Conservation (phyloP, 2,113 vertebrate genomes). For the Mobula birostris region DNA sequence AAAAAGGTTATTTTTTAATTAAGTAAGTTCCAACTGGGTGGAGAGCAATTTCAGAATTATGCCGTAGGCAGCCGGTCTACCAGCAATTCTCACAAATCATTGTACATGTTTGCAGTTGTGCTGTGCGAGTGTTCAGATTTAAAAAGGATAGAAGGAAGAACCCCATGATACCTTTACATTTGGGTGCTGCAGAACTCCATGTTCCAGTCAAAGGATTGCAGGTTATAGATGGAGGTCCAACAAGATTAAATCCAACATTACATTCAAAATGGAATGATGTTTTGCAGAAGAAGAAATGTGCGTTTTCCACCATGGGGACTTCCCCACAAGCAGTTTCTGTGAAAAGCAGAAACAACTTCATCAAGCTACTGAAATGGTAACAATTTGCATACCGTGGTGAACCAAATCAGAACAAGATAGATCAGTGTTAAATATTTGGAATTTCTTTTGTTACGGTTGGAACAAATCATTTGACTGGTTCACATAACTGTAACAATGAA, state of each 20-base stretch:
- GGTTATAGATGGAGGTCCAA: slow-evolving; percentile 53
- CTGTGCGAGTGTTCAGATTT: neutral
- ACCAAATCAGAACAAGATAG: neutral
- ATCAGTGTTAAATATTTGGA: neutral
- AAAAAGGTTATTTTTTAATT: neutral
- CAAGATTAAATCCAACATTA: slow-evolving; percentile 53
- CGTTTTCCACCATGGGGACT: slow-evolving; percentile 52
- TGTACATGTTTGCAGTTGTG: neutral
- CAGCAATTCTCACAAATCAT: neutral
- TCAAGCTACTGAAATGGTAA: neutral
- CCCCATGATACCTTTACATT: slow-evolving; percentile 53
- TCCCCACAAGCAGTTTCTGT: slow-evolving; percentile 57
- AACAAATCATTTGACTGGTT: neutral
- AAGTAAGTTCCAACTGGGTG: neutral
- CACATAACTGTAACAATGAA: neutral
- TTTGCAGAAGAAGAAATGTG: slow-evolving; percentile 58
- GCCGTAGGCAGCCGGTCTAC: too few species aligned
- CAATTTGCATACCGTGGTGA: neutral
- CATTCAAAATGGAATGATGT: slow-evolving; percentile 55
- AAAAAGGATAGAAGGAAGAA: neutral
- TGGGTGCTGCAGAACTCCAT: slow-evolving; percentile 56
- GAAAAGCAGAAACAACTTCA: neutral
- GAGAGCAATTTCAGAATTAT: neutral
- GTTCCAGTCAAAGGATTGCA: slow-evolving; percentile 52
- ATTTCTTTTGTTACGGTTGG: neutral